Evolutionary conservation across 2,797 vertebrate species (phyloP).

Genomic region (Spinus pinus): DNA sequence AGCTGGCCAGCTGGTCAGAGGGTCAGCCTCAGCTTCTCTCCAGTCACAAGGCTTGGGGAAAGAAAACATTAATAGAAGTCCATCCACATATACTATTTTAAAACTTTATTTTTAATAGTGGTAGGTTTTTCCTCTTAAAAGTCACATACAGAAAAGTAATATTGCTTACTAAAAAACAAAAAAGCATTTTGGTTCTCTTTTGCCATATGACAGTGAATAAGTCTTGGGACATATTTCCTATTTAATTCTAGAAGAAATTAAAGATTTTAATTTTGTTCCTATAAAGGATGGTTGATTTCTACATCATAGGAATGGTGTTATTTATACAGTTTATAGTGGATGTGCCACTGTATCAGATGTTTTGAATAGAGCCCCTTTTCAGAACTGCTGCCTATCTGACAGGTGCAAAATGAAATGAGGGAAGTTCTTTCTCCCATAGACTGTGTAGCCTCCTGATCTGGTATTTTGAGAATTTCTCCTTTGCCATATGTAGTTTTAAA

Average conservation of each 20-base stretch:
- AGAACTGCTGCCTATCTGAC: background rate
- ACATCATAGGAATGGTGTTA: background rate
- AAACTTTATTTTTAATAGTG: background rate
- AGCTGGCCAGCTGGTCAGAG: background rate
- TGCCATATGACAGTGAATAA: background rate
- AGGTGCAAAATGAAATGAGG: background rate
- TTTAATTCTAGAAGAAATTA: background rate
- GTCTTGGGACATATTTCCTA: background rate
- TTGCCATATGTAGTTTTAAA: background rate
- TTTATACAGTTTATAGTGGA: rapidly evolving
- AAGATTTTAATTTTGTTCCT: background rate
- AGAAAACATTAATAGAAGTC: background rate
- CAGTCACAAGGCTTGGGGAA: background rate
- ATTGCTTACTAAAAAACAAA: background rate
- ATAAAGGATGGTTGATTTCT: background rate
- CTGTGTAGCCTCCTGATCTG: background rate
- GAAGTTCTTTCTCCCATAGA: background rate
- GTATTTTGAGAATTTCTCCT: background rate
- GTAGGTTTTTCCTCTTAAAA: background rate
- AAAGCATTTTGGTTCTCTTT: background rate
- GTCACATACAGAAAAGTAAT: background rate
- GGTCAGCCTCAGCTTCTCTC: background rate
- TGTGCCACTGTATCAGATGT: rapidly evolving
- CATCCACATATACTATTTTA: background rate
- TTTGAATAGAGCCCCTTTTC: background rate